These are phyloP conservation scores for Premnoplex brunnescens DNA, from an alignment of 2,797 vertebrate species.

Conservation along the genomic window DNA sequence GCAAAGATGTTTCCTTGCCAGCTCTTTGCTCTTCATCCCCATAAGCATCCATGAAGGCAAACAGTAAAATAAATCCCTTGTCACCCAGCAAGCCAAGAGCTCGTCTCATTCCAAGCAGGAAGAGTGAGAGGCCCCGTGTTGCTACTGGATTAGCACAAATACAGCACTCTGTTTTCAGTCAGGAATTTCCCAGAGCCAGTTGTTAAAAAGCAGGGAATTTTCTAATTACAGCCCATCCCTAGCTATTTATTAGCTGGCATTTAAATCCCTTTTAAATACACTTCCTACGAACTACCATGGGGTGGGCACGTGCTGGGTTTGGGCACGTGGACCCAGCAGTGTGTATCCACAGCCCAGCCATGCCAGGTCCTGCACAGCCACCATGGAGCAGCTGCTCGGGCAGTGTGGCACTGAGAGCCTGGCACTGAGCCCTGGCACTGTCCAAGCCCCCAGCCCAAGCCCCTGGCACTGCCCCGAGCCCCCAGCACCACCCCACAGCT, in stretches of 20 bases:
- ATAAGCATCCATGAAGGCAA: background rate
- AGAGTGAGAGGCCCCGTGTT: background rate
- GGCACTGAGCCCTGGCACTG: background rate
- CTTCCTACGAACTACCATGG: fast-evolving
- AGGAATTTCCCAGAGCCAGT: background rate
- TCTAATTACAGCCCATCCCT: background rate
- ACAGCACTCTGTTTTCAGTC: background rate
- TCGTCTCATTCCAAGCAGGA: fast-evolving
- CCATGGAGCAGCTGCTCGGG: background rate
- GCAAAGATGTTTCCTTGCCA: background rate
- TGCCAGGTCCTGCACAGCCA: background rate
- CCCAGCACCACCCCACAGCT: background rate
- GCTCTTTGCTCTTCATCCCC: background rate
- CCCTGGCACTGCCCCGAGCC: background rate
- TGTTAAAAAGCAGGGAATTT: background rate
- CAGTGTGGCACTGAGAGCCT: background rate
- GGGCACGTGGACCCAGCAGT: fast-evolving
- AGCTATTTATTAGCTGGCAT: background rate
- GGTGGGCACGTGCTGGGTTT: background rate
- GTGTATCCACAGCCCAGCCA: fast-evolving
- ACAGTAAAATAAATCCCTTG: background rate
- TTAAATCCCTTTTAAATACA: background rate
- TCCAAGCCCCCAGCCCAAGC: background rate
- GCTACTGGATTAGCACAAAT: background rate
- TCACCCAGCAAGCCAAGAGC: background rate